Evolutionary conservation across 1,140 invertebrate genomes (phyloP).

Genomic region (Pogonus chalceus): DNA sequence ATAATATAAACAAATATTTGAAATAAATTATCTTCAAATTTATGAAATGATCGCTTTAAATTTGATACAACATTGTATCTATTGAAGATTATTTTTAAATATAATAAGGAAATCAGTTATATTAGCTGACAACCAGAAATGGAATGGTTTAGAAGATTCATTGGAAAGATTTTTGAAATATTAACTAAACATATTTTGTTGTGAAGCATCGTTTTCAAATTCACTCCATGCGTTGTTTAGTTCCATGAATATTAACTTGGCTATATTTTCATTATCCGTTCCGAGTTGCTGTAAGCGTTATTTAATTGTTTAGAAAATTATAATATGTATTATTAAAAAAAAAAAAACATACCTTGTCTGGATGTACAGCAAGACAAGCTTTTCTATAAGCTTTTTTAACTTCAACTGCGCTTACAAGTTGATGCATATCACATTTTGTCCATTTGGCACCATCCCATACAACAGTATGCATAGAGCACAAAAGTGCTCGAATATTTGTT

Average conservation of each 20-base stretch:
- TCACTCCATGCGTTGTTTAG: slow-evolving; percentile 97
- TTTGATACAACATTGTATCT: not conserved
- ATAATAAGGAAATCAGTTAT: not conserved
- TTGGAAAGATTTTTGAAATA: slow-evolving; percentile 25
- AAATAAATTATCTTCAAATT: not conserved
- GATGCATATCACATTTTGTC: slow-evolving; percentile 88
- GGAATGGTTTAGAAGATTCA: not conserved
- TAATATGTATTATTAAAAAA: not conserved
- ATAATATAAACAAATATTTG: not conserved
- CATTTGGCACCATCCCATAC: slow-evolving; percentile 92
- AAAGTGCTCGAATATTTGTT: slow-evolving; percentile 86
- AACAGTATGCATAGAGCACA: slow-evolving; percentile 89
- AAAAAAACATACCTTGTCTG: slow-evolving; percentile 78
- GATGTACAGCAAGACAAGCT: slow-evolving; percentile 94
- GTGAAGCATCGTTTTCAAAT: slow-evolving; percentile 85
- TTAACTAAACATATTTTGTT: slow-evolving; percentile 69
- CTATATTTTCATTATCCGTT: slow-evolving; percentile 80
- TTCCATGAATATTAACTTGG: slow-evolving; percentile 97
- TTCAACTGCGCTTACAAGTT: slow-evolving; percentile 78
- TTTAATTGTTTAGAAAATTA: slow-evolving; percentile 3
- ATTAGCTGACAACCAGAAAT: not conserved
- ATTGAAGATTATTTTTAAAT: not conserved
- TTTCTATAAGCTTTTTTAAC: slow-evolving; percentile 94
- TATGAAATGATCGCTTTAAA: not conserved
- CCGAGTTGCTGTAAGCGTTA: slow-evolving; percentile 69